Evolutionary conservation across 2,797 vertebrate genomes (phyloP), one percentile per base, ranked within the genome.

Genomic region (Rhinoraja longicauda): DNA sequence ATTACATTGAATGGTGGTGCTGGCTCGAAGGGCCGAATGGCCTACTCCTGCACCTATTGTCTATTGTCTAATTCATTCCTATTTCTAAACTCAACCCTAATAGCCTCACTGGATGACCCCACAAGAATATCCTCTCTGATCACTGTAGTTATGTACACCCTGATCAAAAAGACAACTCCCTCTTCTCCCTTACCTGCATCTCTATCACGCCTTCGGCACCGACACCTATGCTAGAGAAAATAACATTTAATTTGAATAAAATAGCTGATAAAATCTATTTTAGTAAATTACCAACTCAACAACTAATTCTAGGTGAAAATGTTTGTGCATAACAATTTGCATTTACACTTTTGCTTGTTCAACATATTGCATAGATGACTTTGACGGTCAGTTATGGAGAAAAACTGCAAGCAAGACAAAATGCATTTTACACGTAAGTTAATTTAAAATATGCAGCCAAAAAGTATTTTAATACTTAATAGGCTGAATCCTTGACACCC

Each of bases 391-490:
- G 45, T 90, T 92, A 92, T 57, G 90, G 90, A 53, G 90, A 73
- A 92, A 29, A 57, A 17, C 72, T 92, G 29, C 67, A 92, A n/a
- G 13, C 2, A 70, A 45, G 70, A 73, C 70, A 92, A 92, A 70
- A 92, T n/a, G 90, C 90, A 92, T 57, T 73, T 73, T 92, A 73
- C 75, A 6, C 6, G 90, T 92, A 92, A 92, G 90, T 92, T 72
- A 75, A 82, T 3, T 10, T 24, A 84, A 70, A 92, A 75, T 73
- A 73, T 73, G 32, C 53, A 7, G 15, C 6, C 64, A 62, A 29
- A 86, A 86, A 26, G 2, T 67, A 67, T 67, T 67, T 12, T 67
- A 67, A 67, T 67, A 67, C 19, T 67, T 67, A 67, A 67, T 67
- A 45, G 45, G 53, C 53, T 24, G 45, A 19, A 1, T n/a, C 57